Percentiles rank a stretch among this genome's conserved stretches.
Evolutionary conservation across 1,140 invertebrate species (phyloP).

Genomic region (Anagrus nilaparvatae): DNA sequence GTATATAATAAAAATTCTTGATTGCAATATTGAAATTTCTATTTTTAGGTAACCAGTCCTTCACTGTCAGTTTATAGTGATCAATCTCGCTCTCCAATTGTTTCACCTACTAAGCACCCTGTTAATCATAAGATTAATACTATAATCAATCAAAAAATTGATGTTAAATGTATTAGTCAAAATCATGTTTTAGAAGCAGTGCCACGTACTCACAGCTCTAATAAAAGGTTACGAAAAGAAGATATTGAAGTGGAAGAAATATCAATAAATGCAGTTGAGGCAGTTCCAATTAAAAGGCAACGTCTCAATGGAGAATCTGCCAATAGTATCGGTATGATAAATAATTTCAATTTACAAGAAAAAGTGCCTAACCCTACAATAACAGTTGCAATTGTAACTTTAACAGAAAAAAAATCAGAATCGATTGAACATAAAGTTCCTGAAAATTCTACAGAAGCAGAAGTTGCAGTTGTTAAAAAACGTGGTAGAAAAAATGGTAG

Average conservation of each 20-base stretch:
- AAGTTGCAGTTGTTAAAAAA: constrained; percentile 44
- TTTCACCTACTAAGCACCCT: constrained; percentile 29
- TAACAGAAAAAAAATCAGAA: constrained; percentile 19
- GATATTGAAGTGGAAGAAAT: constrained; percentile 19
- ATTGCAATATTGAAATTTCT: too few species aligned
- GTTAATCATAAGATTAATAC: constrained; percentile 32
- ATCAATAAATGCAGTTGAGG: too few species aligned
- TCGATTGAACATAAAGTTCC: constrained; percentile 21
- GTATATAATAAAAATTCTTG: too few species aligned
- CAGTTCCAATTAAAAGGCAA: constrained; percentile 27
- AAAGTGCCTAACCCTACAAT: constrained; percentile 40
- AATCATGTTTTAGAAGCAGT: constrained; percentile 40
- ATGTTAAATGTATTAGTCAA: too few species aligned
- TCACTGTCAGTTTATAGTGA: constrained; percentile 34
- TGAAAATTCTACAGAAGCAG: constrained; percentile 22
- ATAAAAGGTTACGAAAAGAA: constrained; percentile 52
- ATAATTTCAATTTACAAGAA: constrained; percentile 36
- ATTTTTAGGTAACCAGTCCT: constrained; percentile 35
- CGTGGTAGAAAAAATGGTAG: constrained; percentile 61
- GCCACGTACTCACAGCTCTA: constrained; percentile 50
- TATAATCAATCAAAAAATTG: constrained; percentile 13
- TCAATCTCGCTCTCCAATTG: constrained; percentile 35
- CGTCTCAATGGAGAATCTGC: constrained; percentile 38
- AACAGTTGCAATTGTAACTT: too few species aligned
- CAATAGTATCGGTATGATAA: too few species aligned